A percentile compares a stretch with the other conserved stretches of the same genome.
Conservation (phyloP, 2,797 vertebrate genomes). For the Sternotherus odoratus region DNA sequence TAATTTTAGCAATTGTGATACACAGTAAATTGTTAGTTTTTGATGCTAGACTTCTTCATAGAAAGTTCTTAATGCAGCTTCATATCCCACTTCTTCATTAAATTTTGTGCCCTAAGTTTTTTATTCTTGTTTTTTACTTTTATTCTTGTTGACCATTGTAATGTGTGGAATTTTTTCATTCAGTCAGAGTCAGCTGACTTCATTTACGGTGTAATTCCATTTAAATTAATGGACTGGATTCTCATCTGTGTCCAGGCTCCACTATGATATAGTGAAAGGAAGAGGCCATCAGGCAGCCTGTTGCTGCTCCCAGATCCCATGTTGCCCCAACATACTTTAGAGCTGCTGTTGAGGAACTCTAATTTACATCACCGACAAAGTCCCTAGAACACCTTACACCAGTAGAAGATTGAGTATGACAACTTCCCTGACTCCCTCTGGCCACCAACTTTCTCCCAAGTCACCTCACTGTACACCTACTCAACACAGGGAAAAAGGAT, state of each 20-base stretch:
- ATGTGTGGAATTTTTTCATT: rapidly evolving
- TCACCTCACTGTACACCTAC: not conserved
- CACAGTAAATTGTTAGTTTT: not conserved
- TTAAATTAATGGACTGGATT: not conserved
- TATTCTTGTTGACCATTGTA: not conserved
- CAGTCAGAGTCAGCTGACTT: not conserved
- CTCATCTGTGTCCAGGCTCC: rapidly evolving
- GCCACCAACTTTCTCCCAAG: not conserved
- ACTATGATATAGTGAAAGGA: rapidly evolving
- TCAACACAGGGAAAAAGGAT: not conserved
- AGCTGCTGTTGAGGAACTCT: not conserved
- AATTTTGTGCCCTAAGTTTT: not conserved
- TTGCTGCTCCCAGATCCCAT: rapidly evolving
- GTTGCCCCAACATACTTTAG: not conserved
- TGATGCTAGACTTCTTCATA: not conserved
- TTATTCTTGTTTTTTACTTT: not conserved
- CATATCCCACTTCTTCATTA: not conserved
- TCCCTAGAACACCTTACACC: not conserved
- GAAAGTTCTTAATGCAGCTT: too few relatives aligned
- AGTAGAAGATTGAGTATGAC: not conserved
- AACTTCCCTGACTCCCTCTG: not conserved
- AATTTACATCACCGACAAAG: too few relatives aligned
- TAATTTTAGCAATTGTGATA: not conserved
- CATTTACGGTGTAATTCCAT: rapidly evolving
- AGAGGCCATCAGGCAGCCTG: rapidly evolving